These are phyloP conservation scores for Meloidogyne floridensis DNA, from an alignment of 1,140 invertebrate species.

Conservation along the genomic window DNA sequence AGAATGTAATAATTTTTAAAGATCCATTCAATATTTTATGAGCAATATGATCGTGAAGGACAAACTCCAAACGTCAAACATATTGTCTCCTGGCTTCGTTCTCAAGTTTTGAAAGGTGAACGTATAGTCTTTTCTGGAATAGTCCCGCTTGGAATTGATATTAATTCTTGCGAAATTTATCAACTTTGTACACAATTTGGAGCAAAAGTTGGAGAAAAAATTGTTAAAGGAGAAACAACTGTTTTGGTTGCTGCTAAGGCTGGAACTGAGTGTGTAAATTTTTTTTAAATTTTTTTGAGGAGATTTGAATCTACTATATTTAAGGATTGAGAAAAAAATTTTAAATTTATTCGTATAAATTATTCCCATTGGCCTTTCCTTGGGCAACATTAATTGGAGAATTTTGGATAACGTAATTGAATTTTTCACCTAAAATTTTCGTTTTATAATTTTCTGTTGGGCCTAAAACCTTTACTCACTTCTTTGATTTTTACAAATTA, in stretches of 20 bases:
- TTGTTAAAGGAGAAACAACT: constrained; percentile 31
- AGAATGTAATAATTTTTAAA: constrained; percentile 2
- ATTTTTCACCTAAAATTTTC: too few species aligned
- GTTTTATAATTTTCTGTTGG: too few species aligned
- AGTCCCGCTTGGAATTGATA: constrained; percentile 34
- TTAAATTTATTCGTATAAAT: too few species aligned
- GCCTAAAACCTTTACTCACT: too few species aligned
- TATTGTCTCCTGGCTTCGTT: constrained; percentile 30
- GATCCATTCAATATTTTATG: constrained; percentile 27
- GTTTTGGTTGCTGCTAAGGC: constrained; percentile 37
- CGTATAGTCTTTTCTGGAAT: constrained; percentile 43
- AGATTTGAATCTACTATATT: too few species aligned
- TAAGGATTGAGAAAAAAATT: too few species aligned
- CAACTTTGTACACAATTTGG: constrained; percentile 30
- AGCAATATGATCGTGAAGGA: constrained; percentile 28
- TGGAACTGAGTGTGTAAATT: constrained; percentile 34
- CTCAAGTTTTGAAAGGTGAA: constrained; percentile 34
- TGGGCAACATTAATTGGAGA: too few species aligned
- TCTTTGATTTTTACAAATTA: too few species aligned
- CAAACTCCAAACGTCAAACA: constrained; percentile 36
- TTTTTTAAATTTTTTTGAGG: neutral
- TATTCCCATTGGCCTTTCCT: too few species aligned
- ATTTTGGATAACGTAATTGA: too few species aligned
- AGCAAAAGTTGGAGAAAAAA: constrained; percentile 29
- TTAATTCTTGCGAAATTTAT: constrained; percentile 26